These are phyloP conservation scores for Cryptus viduatorius DNA, from an alignment of 2,888 invertebrate genomes.

Conservation along the genomic window DNA sequence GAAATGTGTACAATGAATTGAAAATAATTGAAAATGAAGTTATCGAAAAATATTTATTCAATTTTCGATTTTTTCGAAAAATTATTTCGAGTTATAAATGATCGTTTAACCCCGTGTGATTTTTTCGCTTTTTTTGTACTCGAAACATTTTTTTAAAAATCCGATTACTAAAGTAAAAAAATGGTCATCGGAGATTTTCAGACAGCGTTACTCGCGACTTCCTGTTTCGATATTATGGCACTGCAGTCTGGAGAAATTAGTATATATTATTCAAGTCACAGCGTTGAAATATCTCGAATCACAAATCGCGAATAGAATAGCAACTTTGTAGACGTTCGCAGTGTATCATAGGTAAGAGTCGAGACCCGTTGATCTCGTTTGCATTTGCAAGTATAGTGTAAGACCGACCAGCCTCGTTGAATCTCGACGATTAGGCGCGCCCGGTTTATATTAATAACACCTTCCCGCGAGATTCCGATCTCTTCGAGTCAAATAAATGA, in stretches of 20 bases:
- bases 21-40: no score
- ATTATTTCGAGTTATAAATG: no score
- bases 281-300: conserved; percentile 3
- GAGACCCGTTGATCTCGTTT: not conserved
- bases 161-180: not conserved
- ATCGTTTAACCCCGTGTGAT: no score
- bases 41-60: no score
- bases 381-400: not conserved
- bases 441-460: conserved; percentile 31
- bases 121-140: no score
- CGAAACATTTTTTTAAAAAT: not conserved
- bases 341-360: not conserved
- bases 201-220: not conserved
- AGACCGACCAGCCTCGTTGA: not conserved
- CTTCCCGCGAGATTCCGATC: conserved; percentile 10
- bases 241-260: not conserved
- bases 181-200: not conserved
- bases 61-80: no score
- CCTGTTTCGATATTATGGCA: not conserved
- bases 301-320: not conserved
- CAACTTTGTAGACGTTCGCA: not conserved
- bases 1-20: no score
- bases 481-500: not conserved
- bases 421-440: conserved; percentile 16
- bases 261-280: not conserved